A percentile compares a stretch with the other conserved stretches of the same genome.
These are phyloP conservation scores for Anorthoa munda DNA, from an alignment of 2,888 invertebrate species.

Conservation along the genomic window DNA sequence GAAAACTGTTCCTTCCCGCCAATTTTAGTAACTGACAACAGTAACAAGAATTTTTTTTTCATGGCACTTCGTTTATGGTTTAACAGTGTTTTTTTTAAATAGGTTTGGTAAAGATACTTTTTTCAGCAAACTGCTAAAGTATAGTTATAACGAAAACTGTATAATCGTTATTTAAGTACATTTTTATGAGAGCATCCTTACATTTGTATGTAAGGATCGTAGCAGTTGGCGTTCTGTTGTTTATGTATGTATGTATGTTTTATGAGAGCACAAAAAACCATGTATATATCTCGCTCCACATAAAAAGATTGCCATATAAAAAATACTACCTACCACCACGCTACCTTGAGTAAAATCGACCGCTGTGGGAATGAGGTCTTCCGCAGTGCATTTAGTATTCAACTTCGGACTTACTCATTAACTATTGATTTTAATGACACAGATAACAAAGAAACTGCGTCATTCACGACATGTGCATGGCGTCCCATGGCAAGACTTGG, in stretches of 20 bases:
- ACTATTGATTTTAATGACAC: constrained; percentile 38
- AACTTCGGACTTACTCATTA: constrained; percentile 37
- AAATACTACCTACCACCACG: background rate
- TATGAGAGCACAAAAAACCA: too few relatives aligned
- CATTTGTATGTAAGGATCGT: too few relatives aligned
- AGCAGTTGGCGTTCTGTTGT: too few relatives aligned
- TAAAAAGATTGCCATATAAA: constrained; percentile 7
- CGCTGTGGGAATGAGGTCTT: constrained; percentile 49
- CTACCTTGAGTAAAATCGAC: constrained; percentile 44
- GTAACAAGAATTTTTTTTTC: background rate
- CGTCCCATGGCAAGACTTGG: constrained; percentile 33
- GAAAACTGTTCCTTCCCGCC: constrained; percentile 15
- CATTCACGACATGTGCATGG: constrained; percentile 17
- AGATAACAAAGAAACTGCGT: constrained; percentile 31
- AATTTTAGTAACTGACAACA: constrained; percentile 2
- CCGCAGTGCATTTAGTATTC: constrained; percentile 46
- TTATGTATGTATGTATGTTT: too few relatives aligned
- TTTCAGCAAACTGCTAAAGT: background rate
- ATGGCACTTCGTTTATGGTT: background rate
- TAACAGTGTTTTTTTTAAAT: background rate
- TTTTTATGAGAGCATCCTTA: too few relatives aligned
- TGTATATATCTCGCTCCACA: background rate
- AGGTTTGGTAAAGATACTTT: background rate
- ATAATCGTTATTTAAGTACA: background rate
- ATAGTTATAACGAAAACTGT: background rate